Evolutionary conservation across 2,888 invertebrate genomes (phyloP), one percentile per base, ranked within the genome.

Genomic region (Aphidius colemani): DNA sequence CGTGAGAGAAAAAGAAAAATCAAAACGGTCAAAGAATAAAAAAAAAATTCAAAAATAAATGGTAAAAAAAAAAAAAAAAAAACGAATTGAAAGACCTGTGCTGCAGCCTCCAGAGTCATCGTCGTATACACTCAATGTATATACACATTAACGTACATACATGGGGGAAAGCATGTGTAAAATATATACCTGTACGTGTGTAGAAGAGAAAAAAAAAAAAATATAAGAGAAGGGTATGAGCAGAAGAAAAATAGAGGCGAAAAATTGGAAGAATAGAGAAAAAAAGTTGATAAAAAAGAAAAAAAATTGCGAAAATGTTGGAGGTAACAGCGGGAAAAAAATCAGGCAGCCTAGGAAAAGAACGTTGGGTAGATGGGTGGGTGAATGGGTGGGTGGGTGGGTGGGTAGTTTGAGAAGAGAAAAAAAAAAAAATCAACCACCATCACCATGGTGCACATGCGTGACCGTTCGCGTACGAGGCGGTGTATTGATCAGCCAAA

Each of bases 401-500:
- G 59, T 18, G 46, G 57, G 43, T 53, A 9, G 53, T 39, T 53
- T 7, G 30, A 49, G 63, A 45, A 39, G 64, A 61, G 67, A 30
- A 51, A 45, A 18, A 51, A 30, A 30, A 30, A 30, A 30, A 30
- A 30, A 30, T 5, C 30, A 30, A 30, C 30, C 30, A 30, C 30
- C 30, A 30, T 30, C 30, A 30, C 5, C 30, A 48, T 51, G 63
- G 63, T 80, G 80, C 80, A 80, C 80, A 80, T 78, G 80, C 81
- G 79, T 81, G 81, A 79, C 80, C 81, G 81, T 81, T 77, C 80
- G 80, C 79, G 78, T 81, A 80, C 79, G 79, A 78, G 78, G 80
- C 79, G 80, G 80, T 78, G 80, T 81, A 81, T 81, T 81, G 81
- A 81, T 81, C 81, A 81, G 81, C 81, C 78, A 79, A 80, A 81